Base-by-base conservation (phyloP, 1,140 invertebrate genomes). In the Meloidogyne exigua region DNA sequence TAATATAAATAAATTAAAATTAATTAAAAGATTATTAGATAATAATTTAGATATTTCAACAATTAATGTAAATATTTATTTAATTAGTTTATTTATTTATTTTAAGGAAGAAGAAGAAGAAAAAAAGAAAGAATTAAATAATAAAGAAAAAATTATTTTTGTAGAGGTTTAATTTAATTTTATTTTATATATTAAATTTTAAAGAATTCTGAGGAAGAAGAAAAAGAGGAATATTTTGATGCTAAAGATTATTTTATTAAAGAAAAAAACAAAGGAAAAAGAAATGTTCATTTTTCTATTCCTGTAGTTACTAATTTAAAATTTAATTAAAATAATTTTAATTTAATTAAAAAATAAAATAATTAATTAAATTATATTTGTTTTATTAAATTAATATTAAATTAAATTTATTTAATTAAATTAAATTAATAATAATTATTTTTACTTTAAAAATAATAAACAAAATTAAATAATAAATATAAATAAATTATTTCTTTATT, bases 91-190 rank as follows among this genome's bases (percentile, higher is more conserved):
- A 32, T 32, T 32, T 32, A 32, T 39, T 7, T 9, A 39, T 39
- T 39, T 39, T 39, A 39, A 39, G 36, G 36, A 39, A 39, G 36
- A 39, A 39, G 36, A 39, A 39, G 10, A 39, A 39, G 4, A 9
- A 39, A 39, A 4, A 39, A 39, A 32, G 2, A 3, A 32, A 32
- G 7, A 3, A 32, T 3, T 32, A n/a, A 39, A 39, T 39, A 57
- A 57, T 21, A 57, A n/a, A n/a, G 49, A 57, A 57, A 57, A n/a
- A 57, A 57, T 57, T 57, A 57, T 57, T 57, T n/a, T n/a, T n/a
- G n/a, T 57, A 4, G 4, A 57, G 49, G 49, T 57, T 44, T 44
- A 2, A 44, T 15, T 12, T 44, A 15, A 15, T 44, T 44, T 44
- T 44, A 44, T 15, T 18, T 18, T 18, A 44, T 44, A 44, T 44